phyloP scores from a whole-genome alignment of 2,888 invertebrate genomes.

The Pherbina coryleti region DNA sequence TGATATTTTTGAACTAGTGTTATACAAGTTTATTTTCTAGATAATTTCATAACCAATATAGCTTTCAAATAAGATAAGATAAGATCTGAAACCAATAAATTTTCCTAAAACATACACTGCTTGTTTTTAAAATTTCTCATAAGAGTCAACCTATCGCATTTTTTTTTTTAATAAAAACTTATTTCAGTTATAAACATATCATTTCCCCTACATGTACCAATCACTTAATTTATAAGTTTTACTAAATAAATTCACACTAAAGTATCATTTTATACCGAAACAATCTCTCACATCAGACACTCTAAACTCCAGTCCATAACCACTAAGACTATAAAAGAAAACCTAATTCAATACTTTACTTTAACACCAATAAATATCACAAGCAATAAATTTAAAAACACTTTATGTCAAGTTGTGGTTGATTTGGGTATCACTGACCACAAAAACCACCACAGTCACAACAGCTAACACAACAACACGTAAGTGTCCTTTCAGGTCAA shows the following conservation, averaged over 20 bases:
- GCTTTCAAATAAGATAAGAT: too few relatives aligned
- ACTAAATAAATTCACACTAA: background rate
- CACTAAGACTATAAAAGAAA: background rate
- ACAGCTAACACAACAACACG: background rate
- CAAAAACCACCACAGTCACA: background rate
- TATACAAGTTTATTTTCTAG: too few relatives aligned
- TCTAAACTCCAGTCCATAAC: background rate
- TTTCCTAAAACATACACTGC: too few relatives aligned
- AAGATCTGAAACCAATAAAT: too few relatives aligned
- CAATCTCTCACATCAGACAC: background rate
- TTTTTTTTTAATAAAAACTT: too few relatives aligned
- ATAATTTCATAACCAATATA: too few relatives aligned
- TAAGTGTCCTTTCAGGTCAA: conserved; percentile 3
- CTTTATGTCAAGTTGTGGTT: conserved; percentile 1
- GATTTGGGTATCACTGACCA: conserved; percentile 4
- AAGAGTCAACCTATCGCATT: too few relatives aligned
- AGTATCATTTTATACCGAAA: background rate
- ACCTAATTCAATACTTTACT: background rate
- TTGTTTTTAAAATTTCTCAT: too few relatives aligned
- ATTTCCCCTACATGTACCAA: background rate
- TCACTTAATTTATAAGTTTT: too few relatives aligned
- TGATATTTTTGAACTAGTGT: too few relatives aligned
- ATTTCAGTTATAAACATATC: too few relatives aligned
- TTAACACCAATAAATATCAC: conserved; percentile 7
- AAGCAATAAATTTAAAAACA: conserved; percentile 16